Base-by-base conservation (phyloP, 2,888 invertebrate genomes). In the Hecatera dysodea region DNA sequence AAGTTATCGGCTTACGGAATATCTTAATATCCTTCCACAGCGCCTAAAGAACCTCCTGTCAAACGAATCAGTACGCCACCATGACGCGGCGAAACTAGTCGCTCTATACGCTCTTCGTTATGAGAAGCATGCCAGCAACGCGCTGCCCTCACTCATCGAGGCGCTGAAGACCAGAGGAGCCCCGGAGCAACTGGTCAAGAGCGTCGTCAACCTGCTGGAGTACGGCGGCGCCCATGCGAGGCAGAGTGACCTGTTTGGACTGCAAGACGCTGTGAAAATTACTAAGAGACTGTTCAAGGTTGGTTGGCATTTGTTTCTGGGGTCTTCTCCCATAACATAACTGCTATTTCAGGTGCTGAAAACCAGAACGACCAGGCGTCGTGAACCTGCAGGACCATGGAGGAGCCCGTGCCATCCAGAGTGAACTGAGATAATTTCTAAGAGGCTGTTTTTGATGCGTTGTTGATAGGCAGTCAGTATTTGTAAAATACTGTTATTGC, bases 71-170 rank as follows among this genome's bases (percentile, higher is more conserved):
- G 95, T 97, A 17, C 96, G 97, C 17, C 97, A 98, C 82, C 95
- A 97, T 66, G 99, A 99, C 95, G 98, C 98, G 1, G 96, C 98
- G 0, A 97, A 98, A 83, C 96, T 99, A 67, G 99, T 99, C 0
- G 97, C 99, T 93, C 93, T 99, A 39, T 99, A 99, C 95, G 98
- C 98, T 0, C 95, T 99, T 27, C 97, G 99, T 42, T 99, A 99
- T 93, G 99, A 99, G 93, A 98, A 98, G 82, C 98, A 99, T 92
- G 97, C 98, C 64, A 98, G 97, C 92, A 98, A 98, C 92, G 93
- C 93, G 9, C 97, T 98, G 29, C 96, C 97, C 0, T 97, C 97
- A 0, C 96, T 99, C 22, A 93, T 98, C 70, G 97, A 98, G 56
- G 95, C 97, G 56, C 96, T 99, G 72, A 97, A 97, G 87, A 97